Percentiles rank a stretch among this genome's conserved stretches.
phyloP scores from a whole-genome alignment of 2,797 vertebrate species.

The Diglossa cyanea region DNA sequence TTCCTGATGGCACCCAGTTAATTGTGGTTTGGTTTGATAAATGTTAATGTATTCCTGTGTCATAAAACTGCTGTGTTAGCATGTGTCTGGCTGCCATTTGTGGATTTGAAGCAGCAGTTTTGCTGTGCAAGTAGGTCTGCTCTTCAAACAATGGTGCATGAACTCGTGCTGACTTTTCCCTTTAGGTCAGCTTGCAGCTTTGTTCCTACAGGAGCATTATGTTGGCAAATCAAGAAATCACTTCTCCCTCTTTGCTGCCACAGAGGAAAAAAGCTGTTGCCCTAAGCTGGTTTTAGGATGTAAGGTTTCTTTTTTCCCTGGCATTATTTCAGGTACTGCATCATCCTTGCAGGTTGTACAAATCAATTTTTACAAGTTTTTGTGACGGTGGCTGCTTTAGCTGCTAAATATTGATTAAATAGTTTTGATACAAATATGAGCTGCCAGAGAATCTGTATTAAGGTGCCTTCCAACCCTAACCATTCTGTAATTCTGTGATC shows the following conservation, averaged over 20 bases:
- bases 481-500: background rate
- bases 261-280: background rate
- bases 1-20: conserved; percentile 1
- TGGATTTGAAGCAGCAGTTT: background rate
- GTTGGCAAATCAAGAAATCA: background rate
- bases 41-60: conserved; percentile 17
- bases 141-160: background rate
- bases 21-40: conserved; percentile 21
- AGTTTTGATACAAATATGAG: background rate
- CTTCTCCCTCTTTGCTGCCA: background rate
- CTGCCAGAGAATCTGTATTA: background rate
- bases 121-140: conserved; percentile 9
- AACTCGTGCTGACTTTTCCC: background rate
- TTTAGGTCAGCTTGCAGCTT: background rate
- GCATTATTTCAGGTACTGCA: background rate
- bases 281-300: background rate
- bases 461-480: background rate
- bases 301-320: background rate
- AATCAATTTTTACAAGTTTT: background rate
- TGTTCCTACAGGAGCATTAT: background rate
- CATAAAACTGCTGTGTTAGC: conserved; percentile 19
- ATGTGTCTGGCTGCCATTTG: conserved; percentile 20
- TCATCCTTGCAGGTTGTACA: background rate
- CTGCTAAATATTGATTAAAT: background rate
- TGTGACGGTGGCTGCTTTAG: background rate